phyloP scores from a whole-genome alignment of 2,888 invertebrate species.

The Mactromeris polynyma region DNA sequence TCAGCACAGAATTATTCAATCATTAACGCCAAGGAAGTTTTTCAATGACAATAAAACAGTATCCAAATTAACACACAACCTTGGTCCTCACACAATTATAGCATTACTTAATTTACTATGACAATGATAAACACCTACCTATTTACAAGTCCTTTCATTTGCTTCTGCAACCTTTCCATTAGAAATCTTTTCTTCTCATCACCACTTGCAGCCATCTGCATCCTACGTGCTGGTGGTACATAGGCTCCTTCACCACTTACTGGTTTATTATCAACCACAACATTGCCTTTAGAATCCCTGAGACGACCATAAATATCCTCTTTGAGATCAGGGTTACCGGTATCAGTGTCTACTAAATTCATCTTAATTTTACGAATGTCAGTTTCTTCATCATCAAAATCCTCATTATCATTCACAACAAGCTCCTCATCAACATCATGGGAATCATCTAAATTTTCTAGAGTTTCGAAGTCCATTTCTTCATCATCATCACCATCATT shows the following conservation, averaged over 20 bases:
- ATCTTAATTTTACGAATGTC: background rate
- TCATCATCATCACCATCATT: constrained; percentile 67
- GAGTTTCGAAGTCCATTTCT: constrained; percentile 32
- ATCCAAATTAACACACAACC: no score
- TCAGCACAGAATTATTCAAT: no score
- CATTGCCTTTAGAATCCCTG: constrained; percentile 93
- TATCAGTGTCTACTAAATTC: background rate
- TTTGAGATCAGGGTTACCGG: constrained; percentile 43
- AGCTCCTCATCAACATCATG: constrained; percentile 39
- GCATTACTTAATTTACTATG: no score
- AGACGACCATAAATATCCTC: constrained; percentile 97
- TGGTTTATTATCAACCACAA: constrained; percentile 88
- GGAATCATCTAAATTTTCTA: constrained; percentile 33
- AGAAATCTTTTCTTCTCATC: constrained; percentile 88
- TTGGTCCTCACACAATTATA: no score
- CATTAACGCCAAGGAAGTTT: no score
- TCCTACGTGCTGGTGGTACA: constrained; percentile 94
- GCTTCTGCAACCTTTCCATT: constrained; percentile 91
- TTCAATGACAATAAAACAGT: no score
- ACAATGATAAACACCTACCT: constrained; percentile 86
- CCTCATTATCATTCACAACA: constrained; percentile 3
- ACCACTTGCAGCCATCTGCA: constrained; percentile 88
- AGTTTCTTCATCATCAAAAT: constrained; percentile 20
- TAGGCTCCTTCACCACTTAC: constrained; percentile 91
- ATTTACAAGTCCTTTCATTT: constrained; percentile 96